Conservation (phyloP, 2,113 vertebrate genomes). For the Pseudopodoces humilis region DNA sequence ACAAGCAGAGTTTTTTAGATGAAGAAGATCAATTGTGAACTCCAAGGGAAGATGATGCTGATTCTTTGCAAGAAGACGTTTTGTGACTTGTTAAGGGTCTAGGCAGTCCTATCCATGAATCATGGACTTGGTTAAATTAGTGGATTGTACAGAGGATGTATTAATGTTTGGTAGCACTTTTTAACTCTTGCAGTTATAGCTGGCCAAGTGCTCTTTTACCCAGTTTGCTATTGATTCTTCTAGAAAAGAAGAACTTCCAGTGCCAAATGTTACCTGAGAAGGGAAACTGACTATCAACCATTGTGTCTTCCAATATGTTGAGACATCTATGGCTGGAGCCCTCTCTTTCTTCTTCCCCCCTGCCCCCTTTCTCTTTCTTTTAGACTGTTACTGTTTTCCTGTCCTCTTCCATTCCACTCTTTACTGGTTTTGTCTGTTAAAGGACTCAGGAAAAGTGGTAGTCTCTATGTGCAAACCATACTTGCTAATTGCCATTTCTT, state of each 20-base stretch:
- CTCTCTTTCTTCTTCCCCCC: accelerated
- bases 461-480: not conserved
- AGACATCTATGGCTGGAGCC: not conserved
- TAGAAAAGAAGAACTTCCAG: not conserved
- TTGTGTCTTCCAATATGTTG: not conserved
- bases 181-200: not conserved
- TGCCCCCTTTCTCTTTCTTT: not conserved
- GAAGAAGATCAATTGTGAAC: not conserved
- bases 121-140: not conserved
- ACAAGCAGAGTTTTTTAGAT: not conserved
- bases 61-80: not conserved
- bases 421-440: not conserved
- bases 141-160: not conserved
- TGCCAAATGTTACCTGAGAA: not conserved
- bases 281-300: not conserved
- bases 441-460: not conserved
- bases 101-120: not conserved
- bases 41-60: not conserved
- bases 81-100: not conserved
- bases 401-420: not conserved
- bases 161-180: not conserved
- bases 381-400: not conserved
- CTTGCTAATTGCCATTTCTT: not conserved
- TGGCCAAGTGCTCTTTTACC: not conserved
- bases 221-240: not conserved